Evolutionary conservation across 1,140 invertebrate genomes (phyloP), one percentile per base, ranked within the genome.

Genomic region (Nephotettix cincticeps): DNA sequence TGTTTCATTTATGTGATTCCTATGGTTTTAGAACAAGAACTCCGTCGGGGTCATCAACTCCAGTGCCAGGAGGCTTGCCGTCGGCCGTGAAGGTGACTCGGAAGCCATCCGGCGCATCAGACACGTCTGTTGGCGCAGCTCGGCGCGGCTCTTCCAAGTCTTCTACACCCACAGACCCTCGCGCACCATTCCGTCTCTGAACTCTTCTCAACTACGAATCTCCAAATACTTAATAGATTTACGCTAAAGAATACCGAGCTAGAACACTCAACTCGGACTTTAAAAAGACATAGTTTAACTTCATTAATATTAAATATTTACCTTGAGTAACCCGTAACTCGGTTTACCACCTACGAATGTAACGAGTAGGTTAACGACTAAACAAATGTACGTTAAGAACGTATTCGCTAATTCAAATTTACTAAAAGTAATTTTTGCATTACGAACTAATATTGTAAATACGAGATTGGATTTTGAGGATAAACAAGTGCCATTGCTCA

Each of bases 161-260:
- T 23, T 56, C 86, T 30, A 87, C 86, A 51, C 84, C 86, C 17
- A 84, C 85, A 27, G 84, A 87, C 67, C 83, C 86, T 73, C 81
- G 86, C 68, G 88, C 88, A 75, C 88, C 88, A 40, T 89, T 89
- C 80, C 83, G 88, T 78, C 83, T 90, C 47, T 90, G 87, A 84
- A 86, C 74, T 87, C 88, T 51, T n/a, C 6, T n/a, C 19, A 2
- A 51, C 47, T 23, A 14, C 21, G 56, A 61, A 61, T 61, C 56
- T 61, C 56, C 56, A 13, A 14, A 2, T 23, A 27, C 21, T 61
- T 61, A 51, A 51, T 51, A 51, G 47, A 51, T 51, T 51, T 51
- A 51, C 19, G 21, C 4, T 51, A 51, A 2, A 51, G 4, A 19
- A 51, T 11, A 51, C 19, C 47, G 19, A 9, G 23, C 4, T 14